Evolutionary conservation across 1,140 invertebrate species (phyloP).

Genomic region (Chelonus insularis): DNA sequence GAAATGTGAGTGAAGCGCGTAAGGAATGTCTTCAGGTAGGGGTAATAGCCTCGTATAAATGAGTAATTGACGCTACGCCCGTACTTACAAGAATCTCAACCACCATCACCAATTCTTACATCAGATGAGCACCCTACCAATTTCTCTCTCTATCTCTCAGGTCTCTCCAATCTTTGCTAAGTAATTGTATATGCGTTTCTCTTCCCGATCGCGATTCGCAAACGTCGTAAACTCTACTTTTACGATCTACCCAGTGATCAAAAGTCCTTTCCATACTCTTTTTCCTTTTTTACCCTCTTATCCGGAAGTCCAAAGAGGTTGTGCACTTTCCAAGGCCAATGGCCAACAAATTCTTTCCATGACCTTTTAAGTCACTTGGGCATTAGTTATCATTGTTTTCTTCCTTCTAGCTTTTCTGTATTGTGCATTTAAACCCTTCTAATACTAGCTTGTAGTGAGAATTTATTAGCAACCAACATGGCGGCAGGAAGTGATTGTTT

Average conservation of each 20-base stretch:
- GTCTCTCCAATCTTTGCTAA: background rate
- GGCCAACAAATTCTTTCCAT: too few species aligned
- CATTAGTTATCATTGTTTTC: too few species aligned
- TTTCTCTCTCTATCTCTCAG: background rate
- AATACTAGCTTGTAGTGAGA: background rate
- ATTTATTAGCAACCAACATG: background rate
- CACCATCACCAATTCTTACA: background rate
- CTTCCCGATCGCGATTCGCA: background rate
- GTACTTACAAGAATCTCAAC: too few species aligned
- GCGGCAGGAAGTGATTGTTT: constrained; percentile 4
- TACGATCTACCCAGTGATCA: constrained; percentile 1
- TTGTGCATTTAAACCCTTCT: too few species aligned
- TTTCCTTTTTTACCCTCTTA: background rate
- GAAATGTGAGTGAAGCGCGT: too few species aligned
- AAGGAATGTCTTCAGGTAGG: too few species aligned
- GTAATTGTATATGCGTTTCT: constrained; percentile 1
- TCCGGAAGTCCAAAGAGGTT: background rate
- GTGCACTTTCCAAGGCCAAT: too few species aligned
- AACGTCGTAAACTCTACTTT: background rate
- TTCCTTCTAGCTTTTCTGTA: too few species aligned
- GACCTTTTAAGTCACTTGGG: too few species aligned
- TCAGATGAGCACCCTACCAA: background rate
- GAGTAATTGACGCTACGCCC: constrained; percentile 10
- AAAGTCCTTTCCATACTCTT: background rate
- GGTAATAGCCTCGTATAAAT: too few species aligned